Percentiles rank a stretch among this genome's conserved stretches.
phyloP scores from a whole-genome alignment of 2,888 invertebrate species.

The Norana najaformis region DNA sequence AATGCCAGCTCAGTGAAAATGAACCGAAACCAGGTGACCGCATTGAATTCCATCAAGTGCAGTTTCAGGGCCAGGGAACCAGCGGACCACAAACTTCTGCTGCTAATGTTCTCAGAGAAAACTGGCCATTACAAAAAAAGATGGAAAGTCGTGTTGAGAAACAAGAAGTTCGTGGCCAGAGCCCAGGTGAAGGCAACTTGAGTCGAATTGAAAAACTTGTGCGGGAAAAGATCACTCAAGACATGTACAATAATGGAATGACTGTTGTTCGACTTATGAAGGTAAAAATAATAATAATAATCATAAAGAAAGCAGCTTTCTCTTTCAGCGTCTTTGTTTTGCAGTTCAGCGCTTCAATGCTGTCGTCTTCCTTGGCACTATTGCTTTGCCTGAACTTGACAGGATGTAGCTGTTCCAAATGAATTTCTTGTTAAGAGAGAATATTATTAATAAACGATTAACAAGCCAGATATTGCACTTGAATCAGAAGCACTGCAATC shows the following conservation, averaged over 20 bases:
- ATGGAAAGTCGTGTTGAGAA: background rate
- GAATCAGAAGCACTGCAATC: too few species aligned
- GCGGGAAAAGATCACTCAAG: background rate
- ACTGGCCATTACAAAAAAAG: background rate
- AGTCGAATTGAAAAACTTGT: background rate
- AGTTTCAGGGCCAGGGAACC: background rate
- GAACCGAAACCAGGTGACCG: background rate
- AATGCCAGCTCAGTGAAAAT: background rate
- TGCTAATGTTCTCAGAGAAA: background rate
- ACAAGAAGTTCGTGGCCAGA: background rate
- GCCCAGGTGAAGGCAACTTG: background rate
- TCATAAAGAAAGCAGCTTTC: too few species aligned
- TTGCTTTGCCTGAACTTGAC: background rate
- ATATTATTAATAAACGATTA: too few species aligned
- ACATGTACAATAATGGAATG: slow-evolving; percentile 14
- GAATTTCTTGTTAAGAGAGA: too few species aligned
- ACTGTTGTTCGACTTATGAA: slow-evolving; percentile 18
- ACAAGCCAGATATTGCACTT: too few species aligned
- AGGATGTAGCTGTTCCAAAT: too few species aligned
- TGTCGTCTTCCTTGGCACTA: background rate
- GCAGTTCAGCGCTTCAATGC: background rate
- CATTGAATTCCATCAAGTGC: background rate
- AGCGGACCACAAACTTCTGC: background rate
- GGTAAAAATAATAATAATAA: background rate
- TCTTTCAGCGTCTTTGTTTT: background rate